Percentiles rank a stretch among this genome's conserved stretches.
These are phyloP conservation scores for western clawed frog (Xenopus tropicalis) DNA, from an alignment of 2,113 vertebrate genomes.

Conservation along the genomic window UCB_Xtro_10.0 CM004445.2:119196501-119197000, in stretches of 20 bases:
- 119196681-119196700: conserved; percentile 41
- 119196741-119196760: conserved; percentile 35
- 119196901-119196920: no score
- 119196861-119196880: background rate
- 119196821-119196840: conserved; percentile 17
- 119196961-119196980: no score
- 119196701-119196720: conserved; percentile 44
- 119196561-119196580: background rate
- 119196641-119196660: conserved; percentile 35
- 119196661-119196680: conserved; percentile 40
- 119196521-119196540: background rate
- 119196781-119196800: conserved; percentile 31
- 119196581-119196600: conserved; percentile 13
- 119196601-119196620: conserved; percentile 31
- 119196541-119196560: background rate
- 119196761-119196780: conserved; percentile 32
- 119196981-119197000: no score
- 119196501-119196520: background rate
- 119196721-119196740: conserved; percentile 14
- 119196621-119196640: conserved; percentile 28
- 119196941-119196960: no score
- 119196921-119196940: no score
- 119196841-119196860: conserved; percentile 15
- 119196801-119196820: conserved; percentile 35
- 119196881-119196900: no score